Conservation (phyloP, 2,113 vertebrate genomes). For the Vicugna pacos region DNA sequence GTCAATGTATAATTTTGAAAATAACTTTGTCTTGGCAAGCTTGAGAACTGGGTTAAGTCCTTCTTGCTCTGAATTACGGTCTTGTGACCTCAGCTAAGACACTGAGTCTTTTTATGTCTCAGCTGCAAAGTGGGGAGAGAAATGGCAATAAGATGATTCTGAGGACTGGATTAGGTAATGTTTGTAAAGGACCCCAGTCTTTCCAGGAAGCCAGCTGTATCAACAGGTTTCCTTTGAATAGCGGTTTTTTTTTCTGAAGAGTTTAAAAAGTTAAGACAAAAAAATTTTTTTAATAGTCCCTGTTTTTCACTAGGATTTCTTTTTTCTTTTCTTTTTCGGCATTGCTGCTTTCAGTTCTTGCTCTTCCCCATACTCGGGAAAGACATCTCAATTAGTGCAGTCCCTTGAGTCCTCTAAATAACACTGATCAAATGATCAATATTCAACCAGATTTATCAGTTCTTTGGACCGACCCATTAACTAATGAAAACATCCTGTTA, state of each 20-base stretch:
- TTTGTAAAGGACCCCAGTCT: neutral
- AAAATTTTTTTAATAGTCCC: neutral
- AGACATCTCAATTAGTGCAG: slow-evolving; percentile 58
- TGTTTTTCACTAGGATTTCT: neutral
- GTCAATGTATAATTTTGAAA: neutral
- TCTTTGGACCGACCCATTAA: slow-evolving; percentile 74
- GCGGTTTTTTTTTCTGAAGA: neutral
- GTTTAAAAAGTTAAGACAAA: neutral
- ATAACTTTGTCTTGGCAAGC: neutral
- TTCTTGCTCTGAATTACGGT: neutral
- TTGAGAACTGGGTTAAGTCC: neutral
- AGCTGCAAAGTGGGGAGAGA: neutral
- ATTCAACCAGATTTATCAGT: slow-evolving; percentile 81
- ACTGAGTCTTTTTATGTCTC: neutral
- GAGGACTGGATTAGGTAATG: neutral
- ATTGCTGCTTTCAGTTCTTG: neutral
- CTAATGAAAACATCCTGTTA: slow-evolving; percentile 76
- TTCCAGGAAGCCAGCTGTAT: neutral
- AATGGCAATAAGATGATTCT: neutral
- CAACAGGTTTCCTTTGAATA: neutral
- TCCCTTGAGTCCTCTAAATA: slow-evolving; percentile 80
- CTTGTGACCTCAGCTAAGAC: fast-evolving
- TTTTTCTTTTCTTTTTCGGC: neutral
- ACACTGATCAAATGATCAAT: slow-evolving; percentile 82
- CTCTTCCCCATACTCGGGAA: neutral